Evolutionary conservation across 2,888 invertebrate genomes (phyloP), one percentile per base, ranked within the genome.

Genomic region (Odontocerum albicorne): DNA sequence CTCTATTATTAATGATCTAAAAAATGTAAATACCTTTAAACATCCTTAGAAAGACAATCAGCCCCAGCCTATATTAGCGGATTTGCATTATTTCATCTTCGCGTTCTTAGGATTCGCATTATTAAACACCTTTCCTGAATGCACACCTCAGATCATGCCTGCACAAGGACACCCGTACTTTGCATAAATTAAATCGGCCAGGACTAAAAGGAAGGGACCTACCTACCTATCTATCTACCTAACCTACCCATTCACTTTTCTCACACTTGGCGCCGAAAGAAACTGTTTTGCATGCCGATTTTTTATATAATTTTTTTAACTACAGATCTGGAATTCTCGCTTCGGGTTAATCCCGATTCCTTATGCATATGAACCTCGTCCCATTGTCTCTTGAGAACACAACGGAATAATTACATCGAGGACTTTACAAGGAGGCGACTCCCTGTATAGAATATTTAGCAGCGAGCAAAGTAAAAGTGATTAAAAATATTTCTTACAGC

Each of bases 291-390:
- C 59, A 59, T 59, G 47, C 40, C 12, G 13, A 16, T 44, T 54
- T 54, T 53, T 58, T 42, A 39, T 32, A 20, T n/a, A 36, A 27
- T 55, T 59, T 57, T 57, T 57, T 45, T 13, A 6, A 3, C 20
- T 35, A 22, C 8, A 43, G 44, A 51, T 22, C 44, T 16, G 27
- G 16, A 50, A 33, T 31, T 57, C 52, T 57, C 46, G 43, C 35
- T 12, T n/a, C 27, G 35, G 43, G 36, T 47, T 59, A 59, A 59
- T 59, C 59, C 55, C 53, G 52, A 59, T 59, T 52, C 55, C 40
- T 42, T 45, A 59, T 59, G 58, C 58, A 59, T 54, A 58, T 54
- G 51, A 51, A 49, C 17, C 51, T 22, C 35, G 50, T 35, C 22
- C 8, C 36, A 50, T 57, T 47, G 44, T 40, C 27, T 43, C 39